A percentile compares a stretch with the other conserved stretches of the same genome.
Conservation (phyloP, 2,888 invertebrate species). For the Acronicta aceris region DNA sequence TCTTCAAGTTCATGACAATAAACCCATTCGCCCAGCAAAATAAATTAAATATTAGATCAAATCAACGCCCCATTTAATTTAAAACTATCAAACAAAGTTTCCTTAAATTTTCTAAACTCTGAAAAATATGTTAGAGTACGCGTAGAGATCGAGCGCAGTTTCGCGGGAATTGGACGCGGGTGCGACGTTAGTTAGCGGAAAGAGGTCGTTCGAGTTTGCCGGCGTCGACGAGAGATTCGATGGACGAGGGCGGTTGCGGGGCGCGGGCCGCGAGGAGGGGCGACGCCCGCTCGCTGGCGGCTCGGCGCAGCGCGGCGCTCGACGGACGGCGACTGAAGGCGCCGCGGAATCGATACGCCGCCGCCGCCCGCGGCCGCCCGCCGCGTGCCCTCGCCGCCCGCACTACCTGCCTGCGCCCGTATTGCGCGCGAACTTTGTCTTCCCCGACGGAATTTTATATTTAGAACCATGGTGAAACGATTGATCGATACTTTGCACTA, state of each 20-base stretch:
- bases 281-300: constrained; percentile 83
- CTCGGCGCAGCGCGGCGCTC: constrained; percentile 88
- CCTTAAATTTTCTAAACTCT: constrained; percentile 46
- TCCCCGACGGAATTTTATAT: constrained; percentile 88
- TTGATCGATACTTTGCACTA: constrained; percentile 89
- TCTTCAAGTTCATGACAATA: constrained; percentile 49
- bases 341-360: constrained; percentile 86
- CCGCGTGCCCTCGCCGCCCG: constrained; percentile 74
- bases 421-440: constrained; percentile 89
- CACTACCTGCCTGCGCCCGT: constrained; percentile 82
- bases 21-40: constrained; percentile 27
- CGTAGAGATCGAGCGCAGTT: constrained; percentile 80
- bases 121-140: constrained; percentile 56
- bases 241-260: constrained; percentile 65
- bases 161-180: constrained; percentile 83
- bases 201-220: constrained; percentile 88
- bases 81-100: constrained; percentile 41
- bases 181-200: constrained; percentile 87
- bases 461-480: constrained; percentile 88
- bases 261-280: constrained; percentile 74
- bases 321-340: constrained; percentile 88
- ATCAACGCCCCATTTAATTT: constrained; percentile 20
- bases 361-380: constrained; percentile 79
- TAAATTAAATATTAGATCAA: constrained; percentile 30
- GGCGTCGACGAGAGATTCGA: constrained; percentile 80